These are phyloP conservation scores for Acanthacorydalis orientalis DNA, from an alignment of 2,888 invertebrate species.

Conservation along the genomic window DNA sequence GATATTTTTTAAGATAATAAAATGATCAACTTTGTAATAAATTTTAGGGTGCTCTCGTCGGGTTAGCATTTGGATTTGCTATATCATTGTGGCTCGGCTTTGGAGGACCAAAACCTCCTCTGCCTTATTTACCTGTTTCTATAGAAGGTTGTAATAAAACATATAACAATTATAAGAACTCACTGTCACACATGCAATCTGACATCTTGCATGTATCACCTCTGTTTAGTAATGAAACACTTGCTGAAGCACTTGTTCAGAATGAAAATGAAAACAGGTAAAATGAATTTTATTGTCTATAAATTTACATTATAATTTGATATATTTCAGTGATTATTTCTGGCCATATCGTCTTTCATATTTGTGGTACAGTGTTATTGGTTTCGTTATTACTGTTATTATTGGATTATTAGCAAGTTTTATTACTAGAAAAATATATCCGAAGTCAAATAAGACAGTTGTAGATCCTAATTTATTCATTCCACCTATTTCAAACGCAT, in stretches of 20 bases:
- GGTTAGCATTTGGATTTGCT: constrained; percentile 43
- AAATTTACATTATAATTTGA: constrained; percentile 1
- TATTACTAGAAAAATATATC: constrained; percentile 21
- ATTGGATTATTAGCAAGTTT: constrained; percentile 34
- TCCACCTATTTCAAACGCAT: constrained; percentile 31
- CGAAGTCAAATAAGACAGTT: constrained; percentile 18
- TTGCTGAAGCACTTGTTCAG: background rate
- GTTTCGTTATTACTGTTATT: constrained; percentile 30
- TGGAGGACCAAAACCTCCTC: constrained; percentile 54
- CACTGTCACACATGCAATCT: background rate
- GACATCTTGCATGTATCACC: background rate
- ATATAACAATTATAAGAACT: constrained; percentile 3
- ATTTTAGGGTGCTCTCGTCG: constrained; percentile 50
- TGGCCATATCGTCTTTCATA: constrained; percentile 58
- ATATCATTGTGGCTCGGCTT: constrained; percentile 73
- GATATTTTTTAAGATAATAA: background rate
- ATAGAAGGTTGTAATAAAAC: constrained; percentile 34
- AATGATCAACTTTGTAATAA: background rate
- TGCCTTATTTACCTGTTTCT: constrained; percentile 35
- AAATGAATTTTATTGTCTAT: background rate
- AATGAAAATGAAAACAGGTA: background rate
- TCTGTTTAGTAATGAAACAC: background rate
- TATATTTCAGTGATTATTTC: constrained; percentile 28
- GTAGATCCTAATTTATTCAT: constrained; percentile 40
- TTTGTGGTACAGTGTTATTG: constrained; percentile 48